These are phyloP conservation scores for Emydura subglobosa DNA, from an alignment of 2,113 vertebrate species.

Conservation along the genomic window DNA sequence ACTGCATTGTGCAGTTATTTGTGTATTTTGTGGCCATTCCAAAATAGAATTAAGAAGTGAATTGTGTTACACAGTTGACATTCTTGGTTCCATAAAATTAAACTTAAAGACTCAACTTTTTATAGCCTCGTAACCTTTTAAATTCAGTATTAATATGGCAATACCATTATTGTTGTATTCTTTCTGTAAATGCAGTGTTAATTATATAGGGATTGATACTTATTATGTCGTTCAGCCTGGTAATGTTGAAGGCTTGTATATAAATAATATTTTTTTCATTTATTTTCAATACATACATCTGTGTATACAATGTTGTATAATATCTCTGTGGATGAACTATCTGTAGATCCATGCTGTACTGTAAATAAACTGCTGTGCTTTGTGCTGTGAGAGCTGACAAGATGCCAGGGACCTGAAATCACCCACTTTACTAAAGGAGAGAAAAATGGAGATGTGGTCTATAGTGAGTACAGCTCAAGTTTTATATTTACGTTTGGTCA, in stretches of 20 bases:
- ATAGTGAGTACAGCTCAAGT: background rate
- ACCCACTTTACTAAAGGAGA: background rate
- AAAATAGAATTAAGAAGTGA: background rate
- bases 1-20: fast-evolving
- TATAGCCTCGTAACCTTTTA: background rate
- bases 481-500: background rate
- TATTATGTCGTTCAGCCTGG: constrained; percentile 12
- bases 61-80: background rate
- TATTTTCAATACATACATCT: constrained; percentile 33
- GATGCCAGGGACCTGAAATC: constrained; percentile 34
- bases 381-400: background rate
- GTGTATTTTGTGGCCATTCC: background rate
- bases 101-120: background rate
- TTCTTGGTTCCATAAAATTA: background rate
- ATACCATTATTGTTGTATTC: background rate
- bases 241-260: constrained; percentile 22
- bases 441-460: background rate
- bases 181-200: constrained; percentile 34
- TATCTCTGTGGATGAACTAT: background rate
- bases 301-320: constrained; percentile 26
- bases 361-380: constrained; percentile 45
- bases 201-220: background rate
- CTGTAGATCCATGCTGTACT: background rate
- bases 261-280: constrained; percentile 56
- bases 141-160: constrained; percentile 42